Conservation (phyloP, 2,113 vertebrate species). For the Phasianus colchicus region DNA sequence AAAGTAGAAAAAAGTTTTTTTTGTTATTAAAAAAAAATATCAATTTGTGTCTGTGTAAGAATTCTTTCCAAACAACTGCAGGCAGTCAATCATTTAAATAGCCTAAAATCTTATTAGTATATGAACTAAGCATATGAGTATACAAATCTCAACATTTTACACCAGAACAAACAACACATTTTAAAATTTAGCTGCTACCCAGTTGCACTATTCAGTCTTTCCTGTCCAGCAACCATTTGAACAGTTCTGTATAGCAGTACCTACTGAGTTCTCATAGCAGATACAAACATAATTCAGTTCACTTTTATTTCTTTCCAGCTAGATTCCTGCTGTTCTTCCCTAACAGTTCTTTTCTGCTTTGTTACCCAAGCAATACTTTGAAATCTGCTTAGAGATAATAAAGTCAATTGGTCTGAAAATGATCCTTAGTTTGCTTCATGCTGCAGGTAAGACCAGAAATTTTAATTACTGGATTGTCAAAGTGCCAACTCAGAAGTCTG, state of each 20-base stretch:
- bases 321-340: slow-evolving; percentile 34
- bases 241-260: background rate
- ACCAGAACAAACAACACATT: background rate
- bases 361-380: slow-evolving; percentile 44
- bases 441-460: background rate
- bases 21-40: no score
- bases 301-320: slow-evolving; percentile 30
- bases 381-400: slow-evolving; percentile 42
- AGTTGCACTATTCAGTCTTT: background rate
- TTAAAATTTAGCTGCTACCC: background rate
- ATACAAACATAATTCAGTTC: background rate
- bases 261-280: background rate
- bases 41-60: background rate
- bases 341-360: slow-evolving; percentile 45
- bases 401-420: slow-evolving; percentile 68
- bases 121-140: background rate
- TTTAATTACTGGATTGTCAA: background rate
- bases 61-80: background rate
- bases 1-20: background rate
- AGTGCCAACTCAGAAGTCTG: background rate
- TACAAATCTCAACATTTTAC: background rate
- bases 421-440: background rate
- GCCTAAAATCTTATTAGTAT: background rate
- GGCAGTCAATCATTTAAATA: background rate
- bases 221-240: background rate